Evolutionary conservation across 1,140 invertebrate genomes (phyloP).

Genomic region (Papilio glaucus): DNA sequence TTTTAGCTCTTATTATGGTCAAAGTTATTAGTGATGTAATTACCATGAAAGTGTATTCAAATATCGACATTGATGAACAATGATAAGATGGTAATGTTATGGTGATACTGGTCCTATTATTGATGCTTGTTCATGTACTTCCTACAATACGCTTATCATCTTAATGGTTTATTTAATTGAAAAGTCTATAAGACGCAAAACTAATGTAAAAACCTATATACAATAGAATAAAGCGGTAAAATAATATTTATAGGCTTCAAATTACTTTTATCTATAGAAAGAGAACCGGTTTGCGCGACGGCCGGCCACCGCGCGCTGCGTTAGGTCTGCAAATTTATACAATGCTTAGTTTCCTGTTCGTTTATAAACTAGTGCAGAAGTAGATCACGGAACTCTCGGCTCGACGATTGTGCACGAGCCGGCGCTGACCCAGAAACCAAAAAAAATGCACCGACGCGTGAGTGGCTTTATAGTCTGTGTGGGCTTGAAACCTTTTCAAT

Average conservation of each 20-base stretch:
- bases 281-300: slow-evolving; percentile 3
- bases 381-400: slow-evolving; percentile 63
- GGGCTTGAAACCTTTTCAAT: slow-evolving; percentile 75
- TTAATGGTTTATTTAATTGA: too few species aligned
- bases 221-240: slow-evolving; percentile 1
- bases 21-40: too few species aligned
- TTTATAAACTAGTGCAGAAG: slow-evolving; percentile 40
- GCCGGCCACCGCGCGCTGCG: neutral
- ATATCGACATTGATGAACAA: too few species aligned
- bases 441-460: slow-evolving; percentile 55
- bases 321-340: slow-evolving; percentile 35
- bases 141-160: too few species aligned
- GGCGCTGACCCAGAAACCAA: slow-evolving; percentile 72
- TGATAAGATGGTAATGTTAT: too few species aligned
- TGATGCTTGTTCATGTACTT: too few species aligned
- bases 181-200: too few species aligned
- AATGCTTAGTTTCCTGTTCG: slow-evolving; percentile 32
- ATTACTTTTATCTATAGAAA: neutral
- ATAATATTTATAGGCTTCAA: slow-evolving; percentile 1
- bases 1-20: too few species aligned
- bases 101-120: too few species aligned
- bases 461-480: slow-evolving; percentile 51
- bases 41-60: too few species aligned
- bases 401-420: slow-evolving; percentile 46
- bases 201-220: too few species aligned